Percentiles rank a stretch among this genome's conserved stretches.
Evolutionary conservation across 2,797 vertebrate genomes (phyloP).

Genomic region (Lophius americanus): DNA sequence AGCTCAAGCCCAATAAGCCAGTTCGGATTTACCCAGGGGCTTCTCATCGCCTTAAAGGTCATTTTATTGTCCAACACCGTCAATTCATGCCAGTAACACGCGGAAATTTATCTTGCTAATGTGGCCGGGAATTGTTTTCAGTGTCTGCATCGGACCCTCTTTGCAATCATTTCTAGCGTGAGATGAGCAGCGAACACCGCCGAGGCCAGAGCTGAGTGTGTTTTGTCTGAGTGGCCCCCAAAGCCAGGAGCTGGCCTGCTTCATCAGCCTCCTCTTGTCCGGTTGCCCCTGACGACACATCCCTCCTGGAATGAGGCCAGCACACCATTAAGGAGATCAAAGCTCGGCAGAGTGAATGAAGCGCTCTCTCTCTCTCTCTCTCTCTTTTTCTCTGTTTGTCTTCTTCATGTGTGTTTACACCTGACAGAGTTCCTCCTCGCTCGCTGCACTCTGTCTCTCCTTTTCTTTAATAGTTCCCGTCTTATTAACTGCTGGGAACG

Average conservation of each 20-base stretch:
- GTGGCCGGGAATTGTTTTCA: slow-evolving; percentile 24
- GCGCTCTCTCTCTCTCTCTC: slow-evolving; percentile 21
- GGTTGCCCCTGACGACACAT: slow-evolving; percentile 71
- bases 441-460: neutral
- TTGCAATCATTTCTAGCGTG: slow-evolving; percentile 7
- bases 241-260: slow-evolving; percentile 44
- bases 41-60: slow-evolving; percentile 28
- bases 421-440: slow-evolving; percentile 16
- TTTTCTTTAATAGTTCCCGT: neutral
- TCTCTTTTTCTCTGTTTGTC: slow-evolving; percentile 17
- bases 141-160: slow-evolving; percentile 3
- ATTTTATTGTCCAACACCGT: slow-evolving; percentile 17
- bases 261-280: slow-evolving; percentile 72
- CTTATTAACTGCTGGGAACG: neutral
- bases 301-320: slow-evolving; percentile 72
- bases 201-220: slow-evolving; percentile 45
- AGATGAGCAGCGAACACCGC: slow-evolving; percentile 28
- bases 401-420: slow-evolving; percentile 43
- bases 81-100: neutral
- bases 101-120: slow-evolving; percentile 1
- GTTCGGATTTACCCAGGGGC: slow-evolving; percentile 20
- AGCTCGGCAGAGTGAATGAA: slow-evolving; percentile 67
- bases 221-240: slow-evolving; percentile 61
- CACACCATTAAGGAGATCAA: slow-evolving; percentile 79
- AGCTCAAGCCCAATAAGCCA: slow-evolving; percentile 19